phyloP scores from a whole-genome alignment of 92 coral and sea anemone species.

The Anthopleura xanthogrammica region DNA sequence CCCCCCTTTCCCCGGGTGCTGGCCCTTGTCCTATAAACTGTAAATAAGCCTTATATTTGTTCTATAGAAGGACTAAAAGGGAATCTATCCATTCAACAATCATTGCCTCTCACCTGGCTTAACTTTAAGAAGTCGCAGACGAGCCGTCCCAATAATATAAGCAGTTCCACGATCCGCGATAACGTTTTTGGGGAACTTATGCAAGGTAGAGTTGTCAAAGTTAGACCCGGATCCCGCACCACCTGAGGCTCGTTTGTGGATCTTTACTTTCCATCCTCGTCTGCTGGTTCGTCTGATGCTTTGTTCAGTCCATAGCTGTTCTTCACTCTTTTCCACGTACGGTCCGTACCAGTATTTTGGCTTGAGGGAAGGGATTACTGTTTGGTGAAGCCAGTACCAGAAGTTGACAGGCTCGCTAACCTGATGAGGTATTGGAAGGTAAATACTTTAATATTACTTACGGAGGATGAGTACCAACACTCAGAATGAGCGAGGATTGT shows the following conservation, averaged over 20 bases:
- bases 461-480: neutral
- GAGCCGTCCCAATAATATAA: constrained; percentile 75
- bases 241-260: constrained; percentile 27
- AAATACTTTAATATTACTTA: neutral
- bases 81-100: too few species aligned
- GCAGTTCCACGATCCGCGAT: constrained; percentile 81
- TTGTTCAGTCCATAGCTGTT: constrained; percentile 57
- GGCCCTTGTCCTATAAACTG: too few species aligned
- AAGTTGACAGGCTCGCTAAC: constrained; percentile 53
- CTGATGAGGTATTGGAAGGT: constrained; percentile 22
- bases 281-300: constrained; percentile 33
- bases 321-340: constrained; percentile 41
- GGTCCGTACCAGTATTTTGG: constrained; percentile 89
- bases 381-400: constrained; percentile 65
- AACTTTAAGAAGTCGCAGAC: constrained; percentile 77
- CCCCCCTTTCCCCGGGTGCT: too few species aligned
- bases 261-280: constrained; percentile 41
- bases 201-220: constrained; percentile 17
- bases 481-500: too few species aligned
- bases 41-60: too few species aligned
- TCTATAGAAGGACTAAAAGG: too few species aligned
- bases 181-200: constrained; percentile 51
- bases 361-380: constrained; percentile 66
- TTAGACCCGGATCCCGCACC: constrained; percentile 4
- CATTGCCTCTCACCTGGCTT: constrained; percentile 37